These are phyloP conservation scores for Emydura subglobosa DNA, from an alignment of 2,113 vertebrate genomes.

Conservation along the genomic window DNA sequence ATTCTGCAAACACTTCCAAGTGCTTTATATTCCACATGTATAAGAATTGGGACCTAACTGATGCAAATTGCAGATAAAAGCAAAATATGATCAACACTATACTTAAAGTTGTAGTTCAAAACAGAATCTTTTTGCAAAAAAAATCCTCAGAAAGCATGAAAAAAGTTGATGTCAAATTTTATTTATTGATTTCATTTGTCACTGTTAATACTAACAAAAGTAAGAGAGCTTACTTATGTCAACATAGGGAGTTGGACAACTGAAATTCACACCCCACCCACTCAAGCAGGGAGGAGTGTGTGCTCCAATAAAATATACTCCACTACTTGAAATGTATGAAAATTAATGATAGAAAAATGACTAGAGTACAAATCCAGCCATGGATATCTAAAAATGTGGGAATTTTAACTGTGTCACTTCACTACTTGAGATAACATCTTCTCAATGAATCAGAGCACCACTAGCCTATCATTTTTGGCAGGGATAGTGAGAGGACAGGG, in stretches of 20 bases:
- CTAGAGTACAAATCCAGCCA: neutral
- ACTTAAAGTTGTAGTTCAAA: neutral
- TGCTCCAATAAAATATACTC: neutral
- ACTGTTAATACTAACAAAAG: neutral
- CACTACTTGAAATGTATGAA: accelerated
- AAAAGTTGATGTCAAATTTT: neutral
- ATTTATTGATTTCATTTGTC: neutral
- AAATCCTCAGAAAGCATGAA: accelerated
- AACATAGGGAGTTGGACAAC: neutral
- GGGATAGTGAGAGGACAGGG: accelerated
- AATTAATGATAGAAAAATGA: neutral
- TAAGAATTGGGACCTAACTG: accelerated
- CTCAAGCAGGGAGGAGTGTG: accelerated
- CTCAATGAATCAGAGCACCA: accelerated
- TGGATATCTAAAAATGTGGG: neutral
- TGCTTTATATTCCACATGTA: neutral
- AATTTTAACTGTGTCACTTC: accelerated
- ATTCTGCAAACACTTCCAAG: neutral
- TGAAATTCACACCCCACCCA: accelerated
- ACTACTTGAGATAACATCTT: accelerated
- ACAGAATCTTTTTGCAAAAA: neutral
- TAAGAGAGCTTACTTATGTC: neutral
- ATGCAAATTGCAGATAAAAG: neutral
- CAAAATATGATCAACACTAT: accelerated
- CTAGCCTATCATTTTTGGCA: accelerated